Percentiles rank a stretch among this genome's conserved stretches.
These are phyloP conservation scores for Saturnia pavonia DNA, from an alignment of 2,888 invertebrate species.

Conservation along the genomic window DNA sequence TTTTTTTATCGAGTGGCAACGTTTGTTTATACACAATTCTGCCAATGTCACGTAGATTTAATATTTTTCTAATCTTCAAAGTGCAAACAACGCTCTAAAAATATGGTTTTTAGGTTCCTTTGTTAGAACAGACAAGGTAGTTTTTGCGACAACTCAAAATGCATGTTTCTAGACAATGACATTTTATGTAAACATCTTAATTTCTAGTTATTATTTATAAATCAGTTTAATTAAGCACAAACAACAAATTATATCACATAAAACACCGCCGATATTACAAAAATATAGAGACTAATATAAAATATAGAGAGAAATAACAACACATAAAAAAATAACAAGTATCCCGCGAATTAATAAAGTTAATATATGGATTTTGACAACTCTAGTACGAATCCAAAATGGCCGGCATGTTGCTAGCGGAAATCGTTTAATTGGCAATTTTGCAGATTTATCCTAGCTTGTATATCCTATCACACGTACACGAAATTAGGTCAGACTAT, in stretches of 20 bases:
- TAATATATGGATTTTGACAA: not conserved
- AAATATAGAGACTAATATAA: not conserved
- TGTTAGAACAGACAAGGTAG: too few species aligned
- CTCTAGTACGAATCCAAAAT: not conserved
- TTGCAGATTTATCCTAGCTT: not conserved
- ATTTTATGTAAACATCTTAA: too few species aligned
- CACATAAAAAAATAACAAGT: not conserved
- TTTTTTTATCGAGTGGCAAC: too few species aligned
- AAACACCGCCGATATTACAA: not conserved
- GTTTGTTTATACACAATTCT: too few species aligned
- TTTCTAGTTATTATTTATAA: too few species aligned
- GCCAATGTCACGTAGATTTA: too few species aligned
- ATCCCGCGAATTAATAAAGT: not conserved
- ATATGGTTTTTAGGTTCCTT: too few species aligned
- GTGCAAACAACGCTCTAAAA: too few species aligned
- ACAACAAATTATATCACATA: not conserved
- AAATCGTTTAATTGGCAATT: conserved; percentile 3
- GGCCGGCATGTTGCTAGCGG: not conserved
- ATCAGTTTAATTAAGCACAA: too few species aligned
- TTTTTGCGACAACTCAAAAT: too few species aligned
- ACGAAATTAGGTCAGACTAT: conserved; percentile 6
- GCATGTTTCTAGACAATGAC: too few species aligned
- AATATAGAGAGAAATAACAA: not conserved
- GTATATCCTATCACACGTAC: conserved; percentile 1
- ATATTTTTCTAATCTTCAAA: too few species aligned